phyloP scores from a whole-genome alignment of 2,888 invertebrate species.

The Mesorhabditis belari region DNA sequence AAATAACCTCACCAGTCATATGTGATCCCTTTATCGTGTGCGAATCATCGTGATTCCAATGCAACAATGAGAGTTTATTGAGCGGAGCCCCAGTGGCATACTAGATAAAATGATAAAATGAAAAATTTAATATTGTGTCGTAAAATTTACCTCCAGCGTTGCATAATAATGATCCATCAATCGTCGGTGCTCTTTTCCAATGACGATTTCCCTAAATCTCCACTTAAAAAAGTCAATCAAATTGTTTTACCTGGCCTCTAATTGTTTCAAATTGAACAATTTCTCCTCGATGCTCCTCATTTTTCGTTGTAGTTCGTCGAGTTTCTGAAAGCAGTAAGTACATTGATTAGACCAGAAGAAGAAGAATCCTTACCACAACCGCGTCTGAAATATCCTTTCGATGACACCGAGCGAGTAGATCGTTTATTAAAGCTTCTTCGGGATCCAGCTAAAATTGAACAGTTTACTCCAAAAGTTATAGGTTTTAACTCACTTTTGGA shows the following conservation, averaged over 20 bases:
- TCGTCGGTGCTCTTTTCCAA: neutral
- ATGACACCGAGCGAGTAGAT: neutral
- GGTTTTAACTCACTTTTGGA: too few relatives aligned
- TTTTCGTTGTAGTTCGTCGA: slow-evolving; percentile 2
- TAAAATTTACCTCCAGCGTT: neutral
- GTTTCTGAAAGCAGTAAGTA: slow-evolving; percentile 1
- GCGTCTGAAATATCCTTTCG: neutral
- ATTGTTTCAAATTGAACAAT: neutral
- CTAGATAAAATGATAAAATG: neutral
- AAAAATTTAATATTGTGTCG: neutral
- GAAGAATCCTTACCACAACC: neutral
- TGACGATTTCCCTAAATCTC: too few relatives aligned
- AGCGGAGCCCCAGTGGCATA: slow-evolving; percentile 13
- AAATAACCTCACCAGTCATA: neutral
- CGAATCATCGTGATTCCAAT: neutral
- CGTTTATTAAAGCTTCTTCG: neutral
- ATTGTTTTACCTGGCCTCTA: neutral
- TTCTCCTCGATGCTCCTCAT: slow-evolving; percentile 5
- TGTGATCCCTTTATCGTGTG: neutral
- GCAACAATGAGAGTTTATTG: slow-evolving; percentile 5
- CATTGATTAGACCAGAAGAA: too few relatives aligned
- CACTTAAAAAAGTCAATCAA: neutral
- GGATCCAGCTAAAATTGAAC: too few relatives aligned
- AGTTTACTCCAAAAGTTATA: too few relatives aligned
- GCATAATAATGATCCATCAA: neutral